Percentiles rank a stretch among this genome's conserved stretches.
Evolutionary conservation across 1,140 invertebrate genomes (phyloP).

Genomic region (Apis florea): DNA sequence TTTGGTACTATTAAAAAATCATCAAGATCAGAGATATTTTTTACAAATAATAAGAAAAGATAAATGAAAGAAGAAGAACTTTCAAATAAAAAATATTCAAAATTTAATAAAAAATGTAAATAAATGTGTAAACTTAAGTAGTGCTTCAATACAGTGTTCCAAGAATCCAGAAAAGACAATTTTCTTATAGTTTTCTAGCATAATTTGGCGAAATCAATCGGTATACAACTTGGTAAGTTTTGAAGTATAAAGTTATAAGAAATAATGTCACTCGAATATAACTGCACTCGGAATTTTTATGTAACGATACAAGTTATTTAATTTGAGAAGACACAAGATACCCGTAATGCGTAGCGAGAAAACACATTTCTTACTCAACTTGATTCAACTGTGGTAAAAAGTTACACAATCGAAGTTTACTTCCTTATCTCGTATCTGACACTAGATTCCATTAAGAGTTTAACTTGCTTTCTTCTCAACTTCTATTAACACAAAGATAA

Average conservation of each 20-base stretch:
- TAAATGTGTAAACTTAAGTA: not conserved
- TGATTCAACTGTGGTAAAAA: not conserved
- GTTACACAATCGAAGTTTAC: slow-evolving; percentile 28
- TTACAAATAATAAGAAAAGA: too few species aligned
- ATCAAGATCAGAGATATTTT: too few species aligned
- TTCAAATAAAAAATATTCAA: not conserved
- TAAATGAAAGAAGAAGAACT: too few species aligned
- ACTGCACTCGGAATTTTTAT: too few species aligned
- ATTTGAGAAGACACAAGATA: too few species aligned
- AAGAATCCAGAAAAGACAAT: not conserved
- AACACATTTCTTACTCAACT: not conserved
- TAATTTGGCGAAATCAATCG: not conserved
- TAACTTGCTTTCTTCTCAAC: not conserved
- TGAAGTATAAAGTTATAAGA: not conserved
- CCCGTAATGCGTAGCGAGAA: too few species aligned
- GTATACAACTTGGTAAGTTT: not conserved
- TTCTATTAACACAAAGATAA: not conserved
- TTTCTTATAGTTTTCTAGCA: not conserved
- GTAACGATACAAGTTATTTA: too few species aligned
- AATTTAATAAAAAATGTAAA: not conserved
- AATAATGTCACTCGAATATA: too few species aligned
- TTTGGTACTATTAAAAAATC: too few species aligned
- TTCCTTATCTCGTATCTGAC: not conserved
- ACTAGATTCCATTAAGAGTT: slow-evolving; percentile 25
- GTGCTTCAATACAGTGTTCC: not conserved